Evolutionary conservation across 1,140 invertebrate genomes (phyloP).

Genomic region (Drosophila parabipectinata): DNA sequence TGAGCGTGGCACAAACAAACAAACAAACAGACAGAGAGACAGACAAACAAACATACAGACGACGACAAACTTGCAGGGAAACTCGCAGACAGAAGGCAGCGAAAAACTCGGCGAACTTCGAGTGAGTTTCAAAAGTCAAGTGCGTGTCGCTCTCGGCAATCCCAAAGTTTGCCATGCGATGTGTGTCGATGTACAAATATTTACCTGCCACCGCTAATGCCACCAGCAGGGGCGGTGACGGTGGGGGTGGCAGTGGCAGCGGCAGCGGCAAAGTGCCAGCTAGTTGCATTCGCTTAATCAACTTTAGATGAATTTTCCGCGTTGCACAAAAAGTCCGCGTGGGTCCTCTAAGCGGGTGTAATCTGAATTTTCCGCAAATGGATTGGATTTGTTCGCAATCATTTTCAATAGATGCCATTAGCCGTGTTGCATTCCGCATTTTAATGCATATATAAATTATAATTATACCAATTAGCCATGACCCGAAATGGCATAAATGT

Average conservation of each 20-base stretch:
- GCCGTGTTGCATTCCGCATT: not conserved
- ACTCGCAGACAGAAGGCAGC: slow-evolving; percentile 36
- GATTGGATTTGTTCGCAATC: not conserved
- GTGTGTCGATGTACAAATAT: slow-evolving; percentile 75
- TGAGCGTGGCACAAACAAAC: slow-evolving; percentile 25
- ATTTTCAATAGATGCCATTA: not conserved
- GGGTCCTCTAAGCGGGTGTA: not conserved
- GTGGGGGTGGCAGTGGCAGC: slow-evolving; percentile 19
- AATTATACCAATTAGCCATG: slow-evolving; percentile 40
- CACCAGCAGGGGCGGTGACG: slow-evolving; percentile 22
- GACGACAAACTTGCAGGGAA: slow-evolving; percentile 36
- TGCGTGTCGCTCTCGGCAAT: slow-evolving; percentile 76
- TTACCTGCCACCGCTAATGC: slow-evolving; percentile 68
- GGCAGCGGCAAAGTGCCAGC: slow-evolving; percentile 15
- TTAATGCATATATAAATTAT: slow-evolving; percentile 16
- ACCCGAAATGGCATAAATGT: slow-evolving; percentile 1
- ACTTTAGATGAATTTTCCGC: slow-evolving; percentile 18
- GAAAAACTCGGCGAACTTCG: slow-evolving; percentile 53
- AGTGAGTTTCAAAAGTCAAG: slow-evolving; percentile 81
- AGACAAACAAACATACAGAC: slow-evolving; percentile 14
- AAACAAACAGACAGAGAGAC: slow-evolving; percentile 19
- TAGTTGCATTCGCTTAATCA: slow-evolving; percentile 47
- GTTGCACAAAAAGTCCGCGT: not conserved
- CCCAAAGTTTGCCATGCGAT: slow-evolving; percentile 46
- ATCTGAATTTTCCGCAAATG: not conserved